phyloP scores from a whole-genome alignment of 2,113 vertebrate species.

The Osmerus mordax region DNA sequence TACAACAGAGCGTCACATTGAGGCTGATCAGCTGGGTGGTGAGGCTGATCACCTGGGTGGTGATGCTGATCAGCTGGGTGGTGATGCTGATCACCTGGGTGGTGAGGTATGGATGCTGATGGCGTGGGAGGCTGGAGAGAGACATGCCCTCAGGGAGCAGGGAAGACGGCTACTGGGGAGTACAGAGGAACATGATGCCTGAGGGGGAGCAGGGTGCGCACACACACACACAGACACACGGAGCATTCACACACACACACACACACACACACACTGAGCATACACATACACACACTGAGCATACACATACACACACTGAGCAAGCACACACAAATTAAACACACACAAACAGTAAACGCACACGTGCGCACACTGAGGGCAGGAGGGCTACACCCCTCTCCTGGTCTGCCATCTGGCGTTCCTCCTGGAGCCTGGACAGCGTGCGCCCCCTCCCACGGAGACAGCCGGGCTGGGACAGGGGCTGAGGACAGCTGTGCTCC shows the following conservation, averaged over 20 bases:
- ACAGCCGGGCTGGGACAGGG: neutral
- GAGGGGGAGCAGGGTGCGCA: slow-evolving; percentile 16
- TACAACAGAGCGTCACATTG: neutral
- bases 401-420: slow-evolving; percentile 33
- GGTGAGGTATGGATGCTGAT: neutral
- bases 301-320: slow-evolving; percentile 12
- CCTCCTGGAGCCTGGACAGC: slow-evolving; percentile 13
- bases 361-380: slow-evolving; percentile 25
- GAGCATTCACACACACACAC: neutral
- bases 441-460: neutral
- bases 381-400: slow-evolving; percentile 11
- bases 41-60: no score
- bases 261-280: slow-evolving; percentile 15
- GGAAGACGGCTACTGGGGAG: slow-evolving; percentile 9
- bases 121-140: neutral
- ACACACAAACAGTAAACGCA: neutral
- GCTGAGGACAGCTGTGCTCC: neutral
- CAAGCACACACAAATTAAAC: neutral
- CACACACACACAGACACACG: slow-evolving; percentile 12
- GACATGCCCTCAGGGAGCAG: slow-evolving; percentile 9
- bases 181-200: neutral
- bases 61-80: no score
- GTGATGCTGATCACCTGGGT: no score
- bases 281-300: neutral
- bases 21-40: no score